These are phyloP conservation scores for Lasioglossum baleicum DNA, from an alignment of 1,140 invertebrate genomes.

Conservation along the genomic window DNA sequence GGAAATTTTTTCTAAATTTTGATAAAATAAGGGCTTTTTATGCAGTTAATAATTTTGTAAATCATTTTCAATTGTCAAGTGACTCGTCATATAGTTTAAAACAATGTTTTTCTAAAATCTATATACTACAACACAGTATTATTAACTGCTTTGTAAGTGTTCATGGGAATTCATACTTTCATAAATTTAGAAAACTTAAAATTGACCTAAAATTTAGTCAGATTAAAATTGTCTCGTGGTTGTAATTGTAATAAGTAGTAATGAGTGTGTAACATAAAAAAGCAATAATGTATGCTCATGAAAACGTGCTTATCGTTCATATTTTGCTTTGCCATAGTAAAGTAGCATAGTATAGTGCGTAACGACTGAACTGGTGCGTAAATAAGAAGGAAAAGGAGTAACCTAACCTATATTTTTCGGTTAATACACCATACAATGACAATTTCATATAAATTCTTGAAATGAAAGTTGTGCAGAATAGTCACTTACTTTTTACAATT, in stretches of 20 bases:
- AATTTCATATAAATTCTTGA: neutral
- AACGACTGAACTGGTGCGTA: neutral
- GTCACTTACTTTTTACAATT: constrained; percentile 32
- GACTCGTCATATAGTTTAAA: too few relatives aligned
- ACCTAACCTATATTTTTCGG: constrained; percentile 27
- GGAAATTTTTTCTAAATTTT: neutral
- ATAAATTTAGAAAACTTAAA: neutral
- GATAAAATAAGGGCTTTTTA: too few relatives aligned
- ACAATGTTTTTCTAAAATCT: too few relatives aligned
- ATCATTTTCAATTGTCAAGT: too few relatives aligned
- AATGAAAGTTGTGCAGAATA: neutral
- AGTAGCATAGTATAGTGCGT: neutral
- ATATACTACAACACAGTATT: neutral
- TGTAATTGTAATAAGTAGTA: too few relatives aligned
- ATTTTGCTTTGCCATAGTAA: neutral
- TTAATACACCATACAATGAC: neutral
- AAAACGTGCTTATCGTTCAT: neutral
- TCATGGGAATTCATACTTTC: neutral
- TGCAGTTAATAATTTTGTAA: too few relatives aligned
- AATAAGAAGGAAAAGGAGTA: neutral
- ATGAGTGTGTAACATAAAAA: neutral
- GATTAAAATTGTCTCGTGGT: neutral
- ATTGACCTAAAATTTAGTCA: neutral
- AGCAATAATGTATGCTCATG: neutral
- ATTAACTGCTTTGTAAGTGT: neutral